These are phyloP conservation scores for Unio delphinus DNA, from an alignment of 2,888 invertebrate genomes.

Conservation along the genomic window DNA sequence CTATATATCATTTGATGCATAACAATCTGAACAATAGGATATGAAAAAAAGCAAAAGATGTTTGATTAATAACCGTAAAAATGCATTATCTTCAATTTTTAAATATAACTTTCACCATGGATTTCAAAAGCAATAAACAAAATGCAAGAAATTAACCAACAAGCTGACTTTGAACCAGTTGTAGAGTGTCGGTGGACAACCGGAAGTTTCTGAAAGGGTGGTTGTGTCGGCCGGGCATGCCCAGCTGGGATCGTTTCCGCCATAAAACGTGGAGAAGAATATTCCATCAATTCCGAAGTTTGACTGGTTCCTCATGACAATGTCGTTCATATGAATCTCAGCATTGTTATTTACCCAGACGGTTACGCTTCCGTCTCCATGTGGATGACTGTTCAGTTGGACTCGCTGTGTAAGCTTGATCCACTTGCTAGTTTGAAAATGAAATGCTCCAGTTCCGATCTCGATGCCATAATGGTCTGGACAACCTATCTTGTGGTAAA, in stretches of 20 bases:
- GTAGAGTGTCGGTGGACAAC: slow-evolving; percentile 13
- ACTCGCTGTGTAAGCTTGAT: slow-evolving; percentile 45
- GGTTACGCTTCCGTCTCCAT: slow-evolving; percentile 37
- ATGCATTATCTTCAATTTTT: too few species aligned
- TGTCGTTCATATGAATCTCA: slow-evolving; percentile 25
- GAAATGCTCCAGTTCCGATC: slow-evolving; percentile 22
- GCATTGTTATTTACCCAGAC: slow-evolving; percentile 38
- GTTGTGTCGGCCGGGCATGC: slow-evolving; percentile 42
- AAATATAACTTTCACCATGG: too few species aligned
- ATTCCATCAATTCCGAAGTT: slow-evolving; percentile 41
- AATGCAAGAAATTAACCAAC: slow-evolving; percentile 4
- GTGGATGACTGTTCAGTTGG: slow-evolving; percentile 40
- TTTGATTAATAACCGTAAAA: too few species aligned
- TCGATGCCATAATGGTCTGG: slow-evolving; percentile 7
- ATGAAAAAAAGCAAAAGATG: too few species aligned
- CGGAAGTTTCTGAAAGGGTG: slow-evolving; percentile 38
- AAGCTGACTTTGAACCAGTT: slow-evolving; percentile 5
- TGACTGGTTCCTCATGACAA: slow-evolving; percentile 34
- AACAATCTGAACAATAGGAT: too few species aligned
- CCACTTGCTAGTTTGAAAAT: slow-evolving; percentile 35
- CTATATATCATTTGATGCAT: too few species aligned
- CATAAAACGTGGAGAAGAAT: slow-evolving; percentile 56
- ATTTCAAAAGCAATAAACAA: too few species aligned
- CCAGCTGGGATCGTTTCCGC: slow-evolving; percentile 38
- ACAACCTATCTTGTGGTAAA: slow-evolving; percentile 10